Percentiles rank a stretch among this genome's conserved stretches.
Conservation (phyloP, 2,797 vertebrate species). For the Galagoides demidoff region DNA sequence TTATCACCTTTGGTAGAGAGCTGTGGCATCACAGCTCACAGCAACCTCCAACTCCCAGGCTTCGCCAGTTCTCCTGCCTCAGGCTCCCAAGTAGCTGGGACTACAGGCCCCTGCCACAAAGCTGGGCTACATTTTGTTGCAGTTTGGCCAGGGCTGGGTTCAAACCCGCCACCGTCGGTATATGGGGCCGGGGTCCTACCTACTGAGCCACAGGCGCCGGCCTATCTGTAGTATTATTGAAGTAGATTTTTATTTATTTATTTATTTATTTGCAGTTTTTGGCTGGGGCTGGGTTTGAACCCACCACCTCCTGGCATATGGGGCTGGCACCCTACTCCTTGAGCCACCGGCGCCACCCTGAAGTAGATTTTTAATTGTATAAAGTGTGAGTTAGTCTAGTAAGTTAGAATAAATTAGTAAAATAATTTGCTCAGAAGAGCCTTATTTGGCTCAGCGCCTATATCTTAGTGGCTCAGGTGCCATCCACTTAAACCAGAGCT, state of each 20-base stretch:
- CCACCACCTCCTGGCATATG: no score
- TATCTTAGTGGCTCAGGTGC: no score
- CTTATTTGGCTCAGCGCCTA: not conserved
- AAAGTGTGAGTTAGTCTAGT: not conserved
- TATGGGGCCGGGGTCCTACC: no score
- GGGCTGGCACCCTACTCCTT: no score
- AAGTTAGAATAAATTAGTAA: not conserved
- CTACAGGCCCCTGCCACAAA: no score
- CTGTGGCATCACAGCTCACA: not conserved
- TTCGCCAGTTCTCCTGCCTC: not conserved
- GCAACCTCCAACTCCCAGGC: not conserved
- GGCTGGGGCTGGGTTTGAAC: no score
- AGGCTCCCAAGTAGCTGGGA: not conserved
- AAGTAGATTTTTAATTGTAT: constrained; percentile 26
- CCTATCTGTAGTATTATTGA: not conserved
- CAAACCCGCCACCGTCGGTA: no score
- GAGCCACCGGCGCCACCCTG: not conserved
- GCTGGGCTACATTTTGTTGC: no score
- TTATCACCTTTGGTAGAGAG: not conserved
- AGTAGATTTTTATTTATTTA: constrained; percentile 7
- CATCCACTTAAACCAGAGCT: no score
- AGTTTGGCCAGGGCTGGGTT: no score
- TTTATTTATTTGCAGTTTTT: no score
- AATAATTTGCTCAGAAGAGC: not conserved
- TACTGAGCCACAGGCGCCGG: no score